Conservation (phyloP, 2,888 invertebrate species). For the Pammene aurita region DNA sequence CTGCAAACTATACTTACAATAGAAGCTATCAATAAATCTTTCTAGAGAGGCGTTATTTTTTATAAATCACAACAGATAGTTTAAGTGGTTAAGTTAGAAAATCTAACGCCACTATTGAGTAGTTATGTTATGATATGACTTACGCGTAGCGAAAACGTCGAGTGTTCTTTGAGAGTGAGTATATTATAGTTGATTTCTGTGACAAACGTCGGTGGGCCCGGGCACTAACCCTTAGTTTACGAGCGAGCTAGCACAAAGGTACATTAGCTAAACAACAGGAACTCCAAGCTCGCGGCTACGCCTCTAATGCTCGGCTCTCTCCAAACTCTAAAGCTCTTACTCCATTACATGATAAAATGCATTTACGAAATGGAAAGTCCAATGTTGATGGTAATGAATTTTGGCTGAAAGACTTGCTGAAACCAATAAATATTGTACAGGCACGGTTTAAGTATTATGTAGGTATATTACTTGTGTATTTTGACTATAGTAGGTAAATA, state of each 20-base stretch:
- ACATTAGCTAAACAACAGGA: constrained; percentile 72
- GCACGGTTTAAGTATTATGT: too few relatives aligned
- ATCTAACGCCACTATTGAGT: background rate
- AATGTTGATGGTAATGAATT: background rate
- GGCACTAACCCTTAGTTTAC: constrained; percentile 63
- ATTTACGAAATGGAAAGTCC: constrained; percentile 9
- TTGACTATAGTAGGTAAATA: too few relatives aligned
- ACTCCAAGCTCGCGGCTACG: constrained; percentile 60
- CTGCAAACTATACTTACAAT: constrained; percentile 4
- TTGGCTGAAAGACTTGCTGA: background rate
- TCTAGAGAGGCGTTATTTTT: background rate
- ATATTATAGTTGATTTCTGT: constrained; percentile 39
- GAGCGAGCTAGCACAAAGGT: constrained; percentile 67
- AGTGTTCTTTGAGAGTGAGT: background rate
- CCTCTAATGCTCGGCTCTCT: constrained; percentile 43
- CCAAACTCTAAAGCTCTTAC: constrained; percentile 11
- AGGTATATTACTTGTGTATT: too few relatives aligned
- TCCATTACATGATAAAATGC: constrained; percentile 12
- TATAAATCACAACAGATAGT: background rate
- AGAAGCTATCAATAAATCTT: background rate
- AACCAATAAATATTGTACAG: background rate
- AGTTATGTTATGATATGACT: background rate
- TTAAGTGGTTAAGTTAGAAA: background rate
- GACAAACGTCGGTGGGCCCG: constrained; percentile 46
- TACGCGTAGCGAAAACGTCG: background rate